Conservation (phyloP, 2,888 invertebrate species). For the Glyphotaelius pellucidus region DNA sequence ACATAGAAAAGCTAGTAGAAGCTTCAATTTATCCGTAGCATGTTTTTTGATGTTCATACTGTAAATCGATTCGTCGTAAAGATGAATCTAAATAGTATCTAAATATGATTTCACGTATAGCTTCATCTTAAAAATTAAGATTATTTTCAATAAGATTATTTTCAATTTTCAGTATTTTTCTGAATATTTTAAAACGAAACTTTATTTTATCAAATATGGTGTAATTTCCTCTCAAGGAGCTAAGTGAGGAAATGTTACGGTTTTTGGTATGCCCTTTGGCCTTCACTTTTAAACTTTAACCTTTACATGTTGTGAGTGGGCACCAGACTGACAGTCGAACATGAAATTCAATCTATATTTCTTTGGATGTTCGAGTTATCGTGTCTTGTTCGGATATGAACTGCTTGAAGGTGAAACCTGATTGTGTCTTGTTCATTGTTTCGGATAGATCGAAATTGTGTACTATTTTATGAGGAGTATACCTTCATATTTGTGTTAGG, state of each 20-base stretch:
- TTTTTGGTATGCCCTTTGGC: neutral
- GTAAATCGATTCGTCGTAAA: no score
- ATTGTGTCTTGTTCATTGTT: neutral
- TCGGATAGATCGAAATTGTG: neutral
- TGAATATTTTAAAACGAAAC: no score
- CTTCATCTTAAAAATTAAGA: no score
- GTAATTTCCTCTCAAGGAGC: neutral
- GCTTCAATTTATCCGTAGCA: no score
- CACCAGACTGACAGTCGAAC: neutral
- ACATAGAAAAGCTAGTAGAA: no score
- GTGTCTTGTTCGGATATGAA: neutral
- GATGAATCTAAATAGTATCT: no score
- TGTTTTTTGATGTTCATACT: no score
- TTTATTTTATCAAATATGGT: neutral
- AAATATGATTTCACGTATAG: no score
- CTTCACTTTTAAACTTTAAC: neutral
- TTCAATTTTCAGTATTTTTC: no score
- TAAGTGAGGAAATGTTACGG: neutral
- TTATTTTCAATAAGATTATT: no score
- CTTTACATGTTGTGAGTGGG: neutral
- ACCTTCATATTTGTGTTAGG: neutral
- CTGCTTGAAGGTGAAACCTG: neutral
- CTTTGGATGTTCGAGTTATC: neutral
- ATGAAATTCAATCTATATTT: neutral
- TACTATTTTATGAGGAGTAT: neutral